Base-by-base conservation (phyloP, 2,797 vertebrate genomes). In the Ibycter americanus region DNA sequence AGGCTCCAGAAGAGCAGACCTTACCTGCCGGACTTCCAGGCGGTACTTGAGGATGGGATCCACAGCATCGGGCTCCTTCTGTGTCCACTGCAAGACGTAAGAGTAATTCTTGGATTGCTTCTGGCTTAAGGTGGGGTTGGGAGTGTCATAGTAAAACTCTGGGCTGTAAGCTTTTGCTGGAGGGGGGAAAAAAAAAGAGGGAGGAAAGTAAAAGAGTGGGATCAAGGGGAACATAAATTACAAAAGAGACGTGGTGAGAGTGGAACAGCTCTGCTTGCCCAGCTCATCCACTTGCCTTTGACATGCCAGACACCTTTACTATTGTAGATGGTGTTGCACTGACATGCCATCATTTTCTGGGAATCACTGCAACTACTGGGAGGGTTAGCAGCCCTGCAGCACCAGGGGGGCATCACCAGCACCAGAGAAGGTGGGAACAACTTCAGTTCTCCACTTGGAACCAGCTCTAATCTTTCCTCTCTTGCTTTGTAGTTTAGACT, bases 91-190 rank as follows among this genome's bases (percentile, higher is more conserved):
- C 93, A 99, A 98, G 96, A 99, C 93, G 97, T 99, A 99, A 65
- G 99, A 99, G 96, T 99, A 99, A 98, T 99, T 99, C 97, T 98
- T 98, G 98, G 98, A 99, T 93, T 98, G 99, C 97, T 99, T 99
- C 97, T 98, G 98, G 95, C 99, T 99, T 73, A 99, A 97, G 81
- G 99, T 99, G 76, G 99, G 99, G 96, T 99, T 99, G 36, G 99
- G 99, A 61, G 99, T 99, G 97, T 99, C 99, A 74, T 98, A 99
- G 98, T 99, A 99, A 98, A 99, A 99, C 96, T 99, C 99, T n/a
- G 99, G 99, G 91, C 98, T 99, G 97, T 99, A 99, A 42, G 99
- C 99, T 96, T 98, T 99, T 93, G 99, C 99, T 99, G 96, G 94
- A 97, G 85, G 78, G 77, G 31, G 46, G 68, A 83, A 73, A 89